A percentile compares a stretch with the other conserved stretches of the same genome.
Evolutionary conservation across 1,140 invertebrate genomes (phyloP).

Genomic region (Zaprionus kolodkinae): DNA sequence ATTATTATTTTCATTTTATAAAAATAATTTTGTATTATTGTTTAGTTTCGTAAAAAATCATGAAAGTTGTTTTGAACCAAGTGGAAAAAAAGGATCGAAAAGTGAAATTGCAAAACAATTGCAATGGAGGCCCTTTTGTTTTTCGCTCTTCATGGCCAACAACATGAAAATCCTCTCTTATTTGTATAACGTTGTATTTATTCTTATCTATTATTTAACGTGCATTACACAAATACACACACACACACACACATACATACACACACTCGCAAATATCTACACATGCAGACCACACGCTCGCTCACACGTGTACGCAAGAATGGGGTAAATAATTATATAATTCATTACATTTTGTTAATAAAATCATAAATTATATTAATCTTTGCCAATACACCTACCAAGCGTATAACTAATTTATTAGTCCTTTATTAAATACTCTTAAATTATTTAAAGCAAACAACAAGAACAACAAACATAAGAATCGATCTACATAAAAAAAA

Average conservation of each 20-base stretch:
- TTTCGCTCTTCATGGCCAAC: not conserved
- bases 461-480: conserved; percentile 27
- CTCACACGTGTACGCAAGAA: conserved; percentile 35
- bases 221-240: conserved; percentile 16
- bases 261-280: conserved; percentile 25
- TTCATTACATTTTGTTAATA: conserved; percentile 75
- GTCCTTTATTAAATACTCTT: conserved; percentile 78
- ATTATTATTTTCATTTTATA: conserved; percentile 30
- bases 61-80: not conserved
- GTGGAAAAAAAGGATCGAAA: not conserved
- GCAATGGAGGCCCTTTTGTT: not conserved
- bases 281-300: conserved; percentile 29
- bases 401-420: conserved; percentile 76
- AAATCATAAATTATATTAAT: conserved; percentile 67
- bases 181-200: conserved; percentile 79
- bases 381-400: conserved; percentile 67
- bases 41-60: conserved; percentile 54
- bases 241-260: conserved; percentile 13
- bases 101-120: conserved; percentile 1
- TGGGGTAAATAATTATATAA: conserved; percentile 43
- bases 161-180: conserved; percentile 62
- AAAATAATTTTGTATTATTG: conserved; percentile 70
- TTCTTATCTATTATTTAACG: conserved; percentile 65
- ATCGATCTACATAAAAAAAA: conserved; percentile 40
- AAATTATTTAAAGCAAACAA: conserved; percentile 69